Conservation (phyloP, 2,888 invertebrate species). For the Idaea aversata region DNA sequence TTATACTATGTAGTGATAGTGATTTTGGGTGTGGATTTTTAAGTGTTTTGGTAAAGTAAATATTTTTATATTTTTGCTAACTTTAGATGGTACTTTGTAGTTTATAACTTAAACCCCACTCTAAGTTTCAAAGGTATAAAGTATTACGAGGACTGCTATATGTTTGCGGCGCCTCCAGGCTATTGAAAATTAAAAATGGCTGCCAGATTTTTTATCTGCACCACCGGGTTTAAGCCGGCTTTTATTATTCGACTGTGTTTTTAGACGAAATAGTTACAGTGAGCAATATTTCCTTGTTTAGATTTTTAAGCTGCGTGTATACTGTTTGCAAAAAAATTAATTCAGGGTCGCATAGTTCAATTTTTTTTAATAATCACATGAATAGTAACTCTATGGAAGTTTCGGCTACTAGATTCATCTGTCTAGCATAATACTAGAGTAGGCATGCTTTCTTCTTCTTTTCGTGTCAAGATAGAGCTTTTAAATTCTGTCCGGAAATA, state of each 20-base stretch:
- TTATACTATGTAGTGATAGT: too few species aligned
- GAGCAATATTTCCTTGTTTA: neutral
- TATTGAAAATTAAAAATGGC: conserved; percentile 74
- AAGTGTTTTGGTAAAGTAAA: too few species aligned
- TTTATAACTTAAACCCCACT: conserved; percentile 33
- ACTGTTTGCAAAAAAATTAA: neutral
- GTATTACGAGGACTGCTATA: conserved; percentile 56
- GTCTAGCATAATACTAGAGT: too few species aligned
- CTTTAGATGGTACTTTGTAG: conserved; percentile 15
- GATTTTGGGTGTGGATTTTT: too few species aligned
- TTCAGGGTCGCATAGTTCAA: neutral
- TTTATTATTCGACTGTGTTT: conserved; percentile 42
- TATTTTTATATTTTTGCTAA: neutral
- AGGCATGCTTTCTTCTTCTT: too few species aligned
- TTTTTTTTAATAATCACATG: conserved; percentile 5
- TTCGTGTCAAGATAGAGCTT: too few species aligned
- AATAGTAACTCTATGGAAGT: too few species aligned
- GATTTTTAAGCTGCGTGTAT: neutral
- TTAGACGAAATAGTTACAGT: conserved; percentile 20
- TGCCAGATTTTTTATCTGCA: conserved; percentile 59
- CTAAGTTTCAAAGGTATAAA: conserved; percentile 52
- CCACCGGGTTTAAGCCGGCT: conserved; percentile 49
- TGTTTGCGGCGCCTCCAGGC: conserved; percentile 64
- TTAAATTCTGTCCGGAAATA: too few species aligned
- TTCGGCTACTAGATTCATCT: too few species aligned